Conservation (phyloP, 2,113 vertebrate genomes). For the Oophaga pumilio region DNA sequence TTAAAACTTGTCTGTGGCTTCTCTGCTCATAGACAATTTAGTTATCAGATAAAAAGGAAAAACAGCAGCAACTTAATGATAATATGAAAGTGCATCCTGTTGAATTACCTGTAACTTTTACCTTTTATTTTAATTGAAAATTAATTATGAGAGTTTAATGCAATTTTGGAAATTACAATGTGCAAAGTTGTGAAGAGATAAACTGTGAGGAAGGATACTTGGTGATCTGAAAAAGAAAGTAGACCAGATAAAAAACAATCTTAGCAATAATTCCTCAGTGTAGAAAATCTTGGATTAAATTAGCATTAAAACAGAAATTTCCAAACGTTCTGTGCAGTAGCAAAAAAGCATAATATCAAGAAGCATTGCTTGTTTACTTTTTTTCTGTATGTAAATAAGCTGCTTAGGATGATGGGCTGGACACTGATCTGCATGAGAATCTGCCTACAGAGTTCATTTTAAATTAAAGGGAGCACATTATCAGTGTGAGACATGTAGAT, state of each 20-base stretch:
- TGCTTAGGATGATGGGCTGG: too few species aligned
- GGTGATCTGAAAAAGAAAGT: background rate
- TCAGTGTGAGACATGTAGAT: too few species aligned
- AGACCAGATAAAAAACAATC: background rate
- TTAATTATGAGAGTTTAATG: background rate
- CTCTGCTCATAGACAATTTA: slow-evolving; percentile 68
- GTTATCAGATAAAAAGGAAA: slow-evolving; percentile 65
- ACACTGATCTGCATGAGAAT: too few species aligned
- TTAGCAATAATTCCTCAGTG: slow-evolving; percentile 49
- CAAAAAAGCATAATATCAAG: background rate
- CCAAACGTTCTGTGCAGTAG: background rate
- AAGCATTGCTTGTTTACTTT: slow-evolving; percentile 14
- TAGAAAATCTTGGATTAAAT: slow-evolving; percentile 41
- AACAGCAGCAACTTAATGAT: slow-evolving; percentile 23
- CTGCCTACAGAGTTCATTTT: too few species aligned
- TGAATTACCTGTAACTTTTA: background rate
- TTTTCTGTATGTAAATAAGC: background rate
- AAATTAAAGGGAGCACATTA: too few species aligned
- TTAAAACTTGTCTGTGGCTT: slow-evolving; percentile 73
- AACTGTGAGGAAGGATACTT: slow-evolving; percentile 60
- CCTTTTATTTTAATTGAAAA: background rate
- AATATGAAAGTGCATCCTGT: slow-evolving; percentile 13
- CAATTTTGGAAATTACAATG: background rate
- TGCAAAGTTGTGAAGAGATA: background rate
- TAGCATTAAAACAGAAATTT: slow-evolving; percentile 25